Base-by-base conservation (phyloP, 2,888 invertebrate genomes). In the Theretra japonica region DNA sequence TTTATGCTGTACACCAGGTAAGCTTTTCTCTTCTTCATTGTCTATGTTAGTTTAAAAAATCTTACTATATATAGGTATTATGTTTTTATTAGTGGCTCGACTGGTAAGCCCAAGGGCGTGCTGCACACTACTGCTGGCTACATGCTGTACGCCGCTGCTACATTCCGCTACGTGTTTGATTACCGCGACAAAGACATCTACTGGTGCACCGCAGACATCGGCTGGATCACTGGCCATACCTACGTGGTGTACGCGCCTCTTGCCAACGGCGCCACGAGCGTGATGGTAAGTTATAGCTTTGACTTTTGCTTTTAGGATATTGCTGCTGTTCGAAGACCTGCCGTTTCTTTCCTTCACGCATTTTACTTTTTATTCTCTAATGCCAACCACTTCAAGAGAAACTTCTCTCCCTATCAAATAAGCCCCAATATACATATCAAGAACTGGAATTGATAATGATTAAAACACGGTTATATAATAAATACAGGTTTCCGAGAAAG, bases 71-170 rank as follows among this genome's bases (percentile, higher is more conserved):
- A 19, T 50, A n/a, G n/a, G n/a, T n/a, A n/a, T n/a, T n/a, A 21
- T 69, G 72, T 73, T 73, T 76, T 68, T 70, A 73, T 74, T 78
- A 96, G 96, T 82, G 99, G 99, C 0, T 99, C 99, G 0, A 99
- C 99, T 1, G 99, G 99, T 28, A 99, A 99, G 89, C 99, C 99
- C 0, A 99, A 99, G 88, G 99, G 99, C 23, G 99, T 99, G 5
- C 91, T 99, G 48, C 99, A 99, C 90, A 98, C 99, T 0, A 97
- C 97, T 0, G 99, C 96, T 0, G 99, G 99, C 0, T 99, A 99
- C 93, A 95, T 99, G 94, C 86, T 99, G 72, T 99, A 99, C 88
- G 97, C 98, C 0, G 97, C 98, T 0, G 97, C 98, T 1, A 98
- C 99, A 0, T 99, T 99, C 91, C 99, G 99, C 90, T 99, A 98